Base-by-base conservation (phyloP, 1,140 invertebrate species). In the Heliconius melpomene region DNA sequence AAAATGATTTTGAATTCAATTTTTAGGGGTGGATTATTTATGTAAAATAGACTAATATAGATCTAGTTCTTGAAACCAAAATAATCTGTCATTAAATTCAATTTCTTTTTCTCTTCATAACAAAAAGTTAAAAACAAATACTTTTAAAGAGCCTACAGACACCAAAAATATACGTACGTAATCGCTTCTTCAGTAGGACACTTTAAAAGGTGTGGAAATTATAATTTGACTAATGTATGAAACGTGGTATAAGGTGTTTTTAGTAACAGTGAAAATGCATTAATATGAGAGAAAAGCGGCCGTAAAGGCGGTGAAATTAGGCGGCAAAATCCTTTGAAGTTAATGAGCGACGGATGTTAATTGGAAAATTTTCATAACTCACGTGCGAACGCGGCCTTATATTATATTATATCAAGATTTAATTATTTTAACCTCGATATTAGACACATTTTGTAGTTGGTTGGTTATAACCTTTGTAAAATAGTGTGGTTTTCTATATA, bases 321-420 rank as follows among this genome's bases (percentile, higher is more conserved):
- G 60, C 80, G 80, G 77, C 60, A 36, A 78, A 82, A 46, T 38
- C 77, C 74, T 75, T 78, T 75, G 66, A 81, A 78, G 36, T 75
- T 66, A 81, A 78, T 75, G 77, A 72, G 60, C 66, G 36, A 78
- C 71, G 54, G 72, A 77, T 78, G 75, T 71, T 81, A 81, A 78
- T 81, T 81, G 80, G 77, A 81, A 81, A 81, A 81, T 81, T 75
- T 81, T 81, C 76, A 81, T 81, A 81, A 78, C 60, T 78, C 80
- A 78, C 72, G 57, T 79, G 23, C 72, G 29, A 20, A 72, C 36
- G 46, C 13, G 26, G 46, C 54, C 54, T 79, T 74, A 66, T 74
- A 36, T 74, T 74, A 16, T 5, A 16, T 46, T 46, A 74, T 74
- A 79, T 57, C 29, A 50, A 74, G 72, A 79, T 79, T 73, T 79